Conservation (phyloP, 2,113 vertebrate genomes). For the Microtus oregoni region DNA sequence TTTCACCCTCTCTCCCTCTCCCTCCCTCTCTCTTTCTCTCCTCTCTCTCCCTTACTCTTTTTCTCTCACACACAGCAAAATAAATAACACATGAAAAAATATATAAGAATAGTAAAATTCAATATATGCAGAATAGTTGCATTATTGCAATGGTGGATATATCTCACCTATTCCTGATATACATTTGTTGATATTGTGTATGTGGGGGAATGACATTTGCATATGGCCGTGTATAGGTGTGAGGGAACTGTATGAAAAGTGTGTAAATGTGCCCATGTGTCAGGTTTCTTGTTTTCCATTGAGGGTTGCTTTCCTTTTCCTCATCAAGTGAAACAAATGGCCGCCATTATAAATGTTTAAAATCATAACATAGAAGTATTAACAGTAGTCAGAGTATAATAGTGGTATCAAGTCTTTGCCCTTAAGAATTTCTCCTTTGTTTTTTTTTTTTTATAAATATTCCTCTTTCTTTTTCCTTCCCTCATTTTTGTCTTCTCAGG, state of each 20-base stretch:
- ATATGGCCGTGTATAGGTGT: neutral
- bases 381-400: neutral
- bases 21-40: neutral
- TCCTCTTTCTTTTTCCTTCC: neutral
- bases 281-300: constrained; percentile 2
- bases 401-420: neutral
- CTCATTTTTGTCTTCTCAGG: neutral
- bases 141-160: neutral
- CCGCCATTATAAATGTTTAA: constrained; percentile 12
- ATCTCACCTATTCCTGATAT: neutral
- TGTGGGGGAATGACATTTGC: neutral
- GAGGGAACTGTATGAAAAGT: neutral
- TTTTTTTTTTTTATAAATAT: neutral
- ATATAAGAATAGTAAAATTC: neutral
- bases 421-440: constrained; percentile 1
- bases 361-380: neutral
- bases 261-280: neutral
- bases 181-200: neutral
- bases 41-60: neutral
- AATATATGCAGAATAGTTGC: neutral
- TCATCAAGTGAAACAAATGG: constrained; percentile 19
- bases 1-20: neutral
- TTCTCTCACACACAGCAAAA: neutral
- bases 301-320: neutral
- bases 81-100: neutral